Base-by-base conservation (phyloP, 2,113 vertebrate species). In the Fulica atra region DNA sequence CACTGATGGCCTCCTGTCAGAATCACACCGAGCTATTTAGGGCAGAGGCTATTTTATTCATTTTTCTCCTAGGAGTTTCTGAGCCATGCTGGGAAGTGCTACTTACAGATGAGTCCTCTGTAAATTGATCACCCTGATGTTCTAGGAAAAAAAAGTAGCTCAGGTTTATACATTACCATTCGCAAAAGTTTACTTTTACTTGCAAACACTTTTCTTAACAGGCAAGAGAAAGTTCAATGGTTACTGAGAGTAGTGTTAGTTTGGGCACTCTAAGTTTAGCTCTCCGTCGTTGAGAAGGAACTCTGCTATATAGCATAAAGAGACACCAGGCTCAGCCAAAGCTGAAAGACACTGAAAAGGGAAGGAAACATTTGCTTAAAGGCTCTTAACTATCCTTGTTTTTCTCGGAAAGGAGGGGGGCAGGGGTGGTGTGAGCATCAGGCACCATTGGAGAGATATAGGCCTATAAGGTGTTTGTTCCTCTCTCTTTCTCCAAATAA, bases 361-460 rank as follows among this genome's bases (percentile, higher is more conserved):
- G 31, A 56, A 85, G 78, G 15, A 89, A 88, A 35, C 11, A 12
- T 48, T 57, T 64, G 7, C n/a, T 44, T 44, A 28, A 76, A 28
- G 50, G 42, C 33, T 78, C 18, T 60, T n/a, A 48, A 35, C 9
- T 82, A 23, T 21, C 69, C 33, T 25, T 60, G 18, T 60, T 56
- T 48, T 48, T 44, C 54, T 86, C 14, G 10, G 29, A 42, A 42
- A 42, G 42, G 40, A 17, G 13, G 11, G n/a, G n/a, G n/a, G n/a
- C n/a, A n/a, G n/a, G n/a, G n/a, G n/a, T n/a, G n/a, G n/a, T n/a
- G n/a, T n/a, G n/a, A n/a, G 8, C 33, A 68, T 48, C 24, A 74
- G 33, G 51, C 20, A 70, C 36, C 31, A 10, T 0, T 0, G n/a
- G 0, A 26, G 31, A 61, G 38, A 68, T 68, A 17, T 7, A 63